phyloP scores from a whole-genome alignment of 2,113 vertebrate species.

The Notothenia coriiceps region DNA sequence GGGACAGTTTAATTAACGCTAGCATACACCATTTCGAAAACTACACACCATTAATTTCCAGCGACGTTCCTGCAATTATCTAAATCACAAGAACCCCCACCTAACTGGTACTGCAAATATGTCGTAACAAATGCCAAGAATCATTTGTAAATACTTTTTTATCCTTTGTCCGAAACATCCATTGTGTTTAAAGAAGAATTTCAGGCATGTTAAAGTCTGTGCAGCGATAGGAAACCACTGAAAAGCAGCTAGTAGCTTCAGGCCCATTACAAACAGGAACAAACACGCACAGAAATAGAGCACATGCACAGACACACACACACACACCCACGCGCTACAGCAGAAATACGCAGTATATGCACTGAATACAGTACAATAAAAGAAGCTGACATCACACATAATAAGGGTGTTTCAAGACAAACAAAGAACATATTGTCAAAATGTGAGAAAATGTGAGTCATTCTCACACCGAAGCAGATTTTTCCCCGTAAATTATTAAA shows the following conservation, averaged over 20 bases:
- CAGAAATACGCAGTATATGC: neutral
- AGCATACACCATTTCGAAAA: constrained; percentile 57
- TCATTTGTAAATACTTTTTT: constrained; percentile 68
- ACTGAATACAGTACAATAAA: neutral
- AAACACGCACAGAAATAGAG: constrained; percentile 27
- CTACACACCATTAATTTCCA: constrained; percentile 57
- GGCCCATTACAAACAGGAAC: constrained; percentile 20
- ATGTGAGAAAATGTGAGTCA: constrained; percentile 43
- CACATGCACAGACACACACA: constrained; percentile 56
- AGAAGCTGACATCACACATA: constrained; percentile 10
- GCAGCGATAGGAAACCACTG: constrained; percentile 16
- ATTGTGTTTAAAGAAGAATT: constrained; percentile 30
- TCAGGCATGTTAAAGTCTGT: constrained; percentile 27
- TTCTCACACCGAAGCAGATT: constrained; percentile 13
- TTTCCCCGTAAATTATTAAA: too few relatives aligned
- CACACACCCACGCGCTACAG: constrained; percentile 21
- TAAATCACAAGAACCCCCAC: constrained; percentile 35
- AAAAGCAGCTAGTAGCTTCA: constrained; percentile 54
- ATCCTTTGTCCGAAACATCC: constrained; percentile 52
- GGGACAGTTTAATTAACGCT: constrained; percentile 46
- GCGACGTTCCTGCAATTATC: constrained; percentile 45
- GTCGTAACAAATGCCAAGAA: constrained; percentile 64
- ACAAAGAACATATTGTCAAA: constrained; percentile 32
- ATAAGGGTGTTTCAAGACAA: constrained; percentile 46
- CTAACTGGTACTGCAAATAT: constrained; percentile 16